Evolutionary conservation across 23 tunicate species (phyloP), one percentile per base, ranked within the genome.

Genomic region (Clavelina lepadiformis): DNA sequence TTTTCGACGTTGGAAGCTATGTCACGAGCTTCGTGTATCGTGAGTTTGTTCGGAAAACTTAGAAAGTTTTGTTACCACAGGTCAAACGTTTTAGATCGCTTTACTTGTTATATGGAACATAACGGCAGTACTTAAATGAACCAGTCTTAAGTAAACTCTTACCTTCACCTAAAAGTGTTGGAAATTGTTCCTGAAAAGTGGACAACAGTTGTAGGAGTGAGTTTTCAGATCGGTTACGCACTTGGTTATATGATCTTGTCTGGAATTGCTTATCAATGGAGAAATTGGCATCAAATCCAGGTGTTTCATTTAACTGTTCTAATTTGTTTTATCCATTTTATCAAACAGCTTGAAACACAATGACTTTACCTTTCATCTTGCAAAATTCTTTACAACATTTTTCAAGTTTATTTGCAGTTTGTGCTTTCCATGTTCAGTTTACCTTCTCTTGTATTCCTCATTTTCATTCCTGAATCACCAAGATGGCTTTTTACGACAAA

Each of bases 191-290:
- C 76, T 28, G 36, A 44, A 35, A 49, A 66, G 37, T 75, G 77
- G 82, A 58, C 82, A 45, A 75, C 91, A 0, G 38, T 79, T 30
- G 20, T 75, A 15, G 91, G 91, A 6, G 76, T 83, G 15, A 60
- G 82, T 50, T 83, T 73, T 59, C 91, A 83, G 51, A 50, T 62
- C 28, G 51, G 38, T 23, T 83, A 67, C 60, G 91, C 91, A 24
- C 60, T 83, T 25, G 91, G 91, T 21, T 83, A 83, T 65, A 83
- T 83, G 91, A 75, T 75, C 28, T 28, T 83, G 53, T 83, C 91
- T 25, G 91, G 91, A 31, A 50, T 83, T 29, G 82, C 91, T 8
- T 83, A 75, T 58, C 58, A 65, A 35, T 83, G 80, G 91, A 67
- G 69, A 2, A 73, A 83, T 61, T 83, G 91, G 91, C 81, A 72